phyloP scores from a whole-genome alignment of 1,140 invertebrate species.

The Penaeus vannamei region DNA sequence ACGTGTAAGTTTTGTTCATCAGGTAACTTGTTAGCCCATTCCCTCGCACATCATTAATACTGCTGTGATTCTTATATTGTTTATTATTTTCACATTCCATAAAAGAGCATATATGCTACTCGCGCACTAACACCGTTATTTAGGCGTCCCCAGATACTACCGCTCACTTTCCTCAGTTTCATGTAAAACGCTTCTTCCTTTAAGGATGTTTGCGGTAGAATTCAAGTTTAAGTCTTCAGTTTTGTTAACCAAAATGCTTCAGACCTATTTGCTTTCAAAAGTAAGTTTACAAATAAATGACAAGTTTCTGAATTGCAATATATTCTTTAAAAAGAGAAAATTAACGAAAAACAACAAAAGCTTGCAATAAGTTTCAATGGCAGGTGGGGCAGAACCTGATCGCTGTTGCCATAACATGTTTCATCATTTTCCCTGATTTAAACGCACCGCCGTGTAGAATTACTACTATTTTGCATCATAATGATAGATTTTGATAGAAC shows the following conservation, averaged over 20 bases:
- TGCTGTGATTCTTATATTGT: not conserved
- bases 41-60: not conserved
- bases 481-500: not conserved
- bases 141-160: slow-evolving; percentile 8
- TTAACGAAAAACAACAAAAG: slow-evolving; percentile 9
- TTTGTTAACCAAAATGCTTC: too few relatives aligned
- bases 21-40: too few relatives aligned
- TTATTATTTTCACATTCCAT: slow-evolving; percentile 30
- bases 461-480: too few relatives aligned
- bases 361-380: slow-evolving; percentile 42
- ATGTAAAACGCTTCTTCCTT: not conserved
- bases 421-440: not conserved
- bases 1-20: not conserved
- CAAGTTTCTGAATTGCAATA: not conserved
- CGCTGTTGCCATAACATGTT: slow-evolving; percentile 36
- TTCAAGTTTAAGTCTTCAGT: not conserved
- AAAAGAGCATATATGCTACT: slow-evolving; percentile 10
- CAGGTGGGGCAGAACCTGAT: slow-evolving; percentile 48
- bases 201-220: not conserved
- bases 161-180: slow-evolving; percentile 3
- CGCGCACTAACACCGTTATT: slow-evolving; percentile 44
- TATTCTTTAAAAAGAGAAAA: not conserved
- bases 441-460: not conserved
- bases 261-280: too few relatives aligned
- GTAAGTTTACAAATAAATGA: not conserved